Base-by-base conservation (phyloP, 2,888 invertebrate species). In the Pammene fasciana region DNA sequence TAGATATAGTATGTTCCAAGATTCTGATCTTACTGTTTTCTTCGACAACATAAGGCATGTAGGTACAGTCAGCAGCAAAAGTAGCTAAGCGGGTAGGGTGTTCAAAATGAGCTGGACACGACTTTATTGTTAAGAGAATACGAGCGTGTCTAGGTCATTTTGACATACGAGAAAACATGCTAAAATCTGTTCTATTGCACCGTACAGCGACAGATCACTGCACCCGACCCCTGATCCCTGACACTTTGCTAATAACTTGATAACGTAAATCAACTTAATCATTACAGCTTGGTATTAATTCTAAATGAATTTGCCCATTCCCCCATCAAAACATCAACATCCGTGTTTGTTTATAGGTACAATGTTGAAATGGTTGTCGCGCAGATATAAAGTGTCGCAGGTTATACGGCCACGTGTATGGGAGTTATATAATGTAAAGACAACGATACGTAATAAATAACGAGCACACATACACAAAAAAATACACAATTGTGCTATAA, bases 121-220 rank as follows among this genome's bases (percentile, higher is more conserved):
- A n/a, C n/a, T n/a, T n/a, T n/a, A n/a, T n/a, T n/a, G n/a, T n/a
- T n/a, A n/a, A n/a, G n/a, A n/a, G n/a, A n/a, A n/a, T n/a, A n/a
- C n/a, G n/a, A n/a, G n/a, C n/a, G n/a, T n/a, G n/a, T n/a, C n/a
- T n/a, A n/a, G n/a, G n/a, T n/a, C n/a, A n/a, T n/a, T n/a, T n/a
- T n/a, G n/a, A n/a, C n/a, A n/a, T n/a, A n/a, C n/a, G n/a, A 75
- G 75, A 77, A 75, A 78, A 77, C 75, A 74, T 74, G 73, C 67
- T 73, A 71, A 72, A 76, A 75, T 79, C 71, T 71, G 73, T 75
- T 73, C 34, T n/a, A 13, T 14, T 26, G n/a, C 34, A 54, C 71
- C 56, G 64, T 68, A 54, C 68, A 60, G 26, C 11, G 57, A 64
- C 57, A 45, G 68, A 45, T 59, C 57, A 54, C 26, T 43, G 34